phyloP scores from a whole-genome alignment of 2,113 vertebrate genomes.

The Phalacrocorax carbo region DNA sequence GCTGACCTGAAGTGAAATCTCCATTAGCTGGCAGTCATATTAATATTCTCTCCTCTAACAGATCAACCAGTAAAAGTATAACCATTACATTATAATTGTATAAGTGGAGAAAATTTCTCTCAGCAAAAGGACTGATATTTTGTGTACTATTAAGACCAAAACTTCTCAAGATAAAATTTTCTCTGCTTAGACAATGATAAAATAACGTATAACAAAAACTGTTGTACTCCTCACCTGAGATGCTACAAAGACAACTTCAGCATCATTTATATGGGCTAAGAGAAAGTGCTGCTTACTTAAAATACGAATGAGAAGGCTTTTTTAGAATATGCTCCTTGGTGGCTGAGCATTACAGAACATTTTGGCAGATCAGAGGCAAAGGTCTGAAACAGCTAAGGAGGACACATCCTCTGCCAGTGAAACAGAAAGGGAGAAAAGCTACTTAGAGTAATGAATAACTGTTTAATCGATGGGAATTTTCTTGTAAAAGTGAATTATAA shows the following conservation, averaged over 20 bases:
- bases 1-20: neutral
- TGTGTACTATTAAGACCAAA: neutral
- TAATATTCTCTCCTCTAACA: neutral
- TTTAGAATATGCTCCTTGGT: neutral
- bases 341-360: neutral
- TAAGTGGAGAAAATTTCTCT: neutral
- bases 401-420: neutral
- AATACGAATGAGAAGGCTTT: neutral
- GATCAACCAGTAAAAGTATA: neutral
- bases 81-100: neutral
- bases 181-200: neutral
- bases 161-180: neutral
- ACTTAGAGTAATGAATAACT: slow-evolving; percentile 18
- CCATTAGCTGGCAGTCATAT: neutral
- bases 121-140: neutral
- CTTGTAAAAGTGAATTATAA: slow-evolving; percentile 50
- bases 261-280: neutral
- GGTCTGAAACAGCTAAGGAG: neutral
- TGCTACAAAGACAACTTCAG: neutral
- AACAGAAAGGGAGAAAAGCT: neutral
- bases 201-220: neutral
- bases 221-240: neutral
- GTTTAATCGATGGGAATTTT: slow-evolving; percentile 29
- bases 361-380: neutral
- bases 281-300: neutral